Evolutionary conservation across 2,797 vertebrate genomes (phyloP), one percentile per base, ranked within the genome.

Genomic region (Myotis vivesi): DNA sequence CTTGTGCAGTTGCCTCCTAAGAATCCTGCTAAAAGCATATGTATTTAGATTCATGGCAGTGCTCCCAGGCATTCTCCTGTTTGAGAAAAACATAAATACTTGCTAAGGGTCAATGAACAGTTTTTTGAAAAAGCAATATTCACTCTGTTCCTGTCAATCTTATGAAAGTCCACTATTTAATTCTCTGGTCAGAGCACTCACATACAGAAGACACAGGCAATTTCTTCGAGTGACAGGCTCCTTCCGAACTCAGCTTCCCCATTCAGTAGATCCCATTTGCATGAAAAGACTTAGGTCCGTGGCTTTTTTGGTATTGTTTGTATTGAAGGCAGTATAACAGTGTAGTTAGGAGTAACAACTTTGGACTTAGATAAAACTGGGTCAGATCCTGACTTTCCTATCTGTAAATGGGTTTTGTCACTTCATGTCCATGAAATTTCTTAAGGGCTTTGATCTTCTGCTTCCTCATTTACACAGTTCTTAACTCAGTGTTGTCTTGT

Each of bases 81-180:
- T 87, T 80, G 87, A 95, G 88, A 72, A 80, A 94, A 95, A 82
- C 81, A 88, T 88, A 93, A 96, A 85, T 93, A 87, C 44, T 62
- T 95, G 68, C 55, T 81, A 95, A 71, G 59, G 76, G 85, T 69
- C 33, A 64, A 41, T 62, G 44, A 3, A 30, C 15, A 86, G 57
- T 92, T 94, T 84, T 76, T 81, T 76, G 33, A 36, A 59, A 89
- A 95, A 95, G 51, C 75, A 75, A 85, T 79, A 64, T 87, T 72
- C n/a, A 72, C 15, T 73, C 11, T 91, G 28, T 95, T 93, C 16
- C 77, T 88, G 64, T 92, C 71, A 76, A 33, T 93, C 68, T 92
- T 68, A 22, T 20, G 38, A 25, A 75, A 87, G 28, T 82, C 46
- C 4, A 10, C 28, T 38, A 20, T 88, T n/a, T 77, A 87, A 91